Conservation (phyloP, 1,140 invertebrate genomes). For the Halesus radiatus region DNA sequence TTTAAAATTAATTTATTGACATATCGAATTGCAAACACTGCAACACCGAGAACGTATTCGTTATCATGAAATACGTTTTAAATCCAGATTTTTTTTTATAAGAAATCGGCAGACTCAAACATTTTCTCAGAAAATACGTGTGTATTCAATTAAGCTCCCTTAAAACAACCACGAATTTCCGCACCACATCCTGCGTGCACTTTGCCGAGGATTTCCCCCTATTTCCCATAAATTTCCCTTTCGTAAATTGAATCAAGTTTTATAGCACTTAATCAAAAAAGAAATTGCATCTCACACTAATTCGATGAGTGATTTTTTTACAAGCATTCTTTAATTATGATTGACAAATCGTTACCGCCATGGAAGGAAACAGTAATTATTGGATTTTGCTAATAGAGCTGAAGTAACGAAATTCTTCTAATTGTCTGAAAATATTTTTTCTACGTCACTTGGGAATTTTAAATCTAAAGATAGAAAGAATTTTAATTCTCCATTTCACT, state of each 20-base stretch:
- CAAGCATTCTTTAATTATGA: background rate
- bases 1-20: too few relatives aligned
- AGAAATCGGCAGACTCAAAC: too few relatives aligned
- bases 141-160: background rate
- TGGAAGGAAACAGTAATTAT: background rate
- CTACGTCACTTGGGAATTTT: too few relatives aligned
- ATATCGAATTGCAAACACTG: too few relatives aligned
- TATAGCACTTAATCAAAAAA: background rate
- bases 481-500: too few relatives aligned
- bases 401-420: background rate
- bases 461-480: too few relatives aligned
- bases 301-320: too few relatives aligned
- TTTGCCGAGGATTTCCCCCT: background rate
- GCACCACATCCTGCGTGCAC: background rate
- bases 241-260: background rate
- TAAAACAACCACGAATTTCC: background rate
- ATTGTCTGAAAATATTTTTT: background rate
- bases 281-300: background rate
- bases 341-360: background rate
- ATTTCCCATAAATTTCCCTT: background rate
- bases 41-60: too few relatives aligned
- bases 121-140: too few relatives aligned
- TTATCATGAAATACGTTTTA: too few relatives aligned
- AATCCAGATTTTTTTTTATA: too few relatives aligned
- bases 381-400: background rate